These are phyloP conservation scores for Regulus satrapa DNA, from an alignment of 2,113 vertebrate genomes.

Conservation along the genomic window DNA sequence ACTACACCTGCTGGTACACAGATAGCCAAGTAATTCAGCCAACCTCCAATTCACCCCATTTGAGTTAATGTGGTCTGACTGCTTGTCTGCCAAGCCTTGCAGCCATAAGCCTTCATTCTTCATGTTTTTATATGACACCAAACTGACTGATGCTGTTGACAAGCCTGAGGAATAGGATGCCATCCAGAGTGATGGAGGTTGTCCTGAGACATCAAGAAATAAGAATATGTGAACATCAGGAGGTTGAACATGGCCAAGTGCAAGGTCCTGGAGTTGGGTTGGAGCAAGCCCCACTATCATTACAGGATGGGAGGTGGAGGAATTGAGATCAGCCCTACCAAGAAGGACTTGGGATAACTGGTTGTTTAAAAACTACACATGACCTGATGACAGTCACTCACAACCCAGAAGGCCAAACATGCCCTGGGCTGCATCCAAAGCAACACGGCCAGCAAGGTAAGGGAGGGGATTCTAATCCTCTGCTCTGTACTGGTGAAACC, in stretches of 20 bases:
- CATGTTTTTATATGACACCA: not conserved
- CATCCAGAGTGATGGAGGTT: not conserved
- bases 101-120: not conserved
- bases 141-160: not conserved
- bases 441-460: rapidly evolving
- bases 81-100: not conserved
- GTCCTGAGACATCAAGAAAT: not conserved
- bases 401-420: not conserved
- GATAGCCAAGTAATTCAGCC: not conserved
- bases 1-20: not conserved
- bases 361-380: not conserved
- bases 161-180: not conserved
- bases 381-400: not conserved
- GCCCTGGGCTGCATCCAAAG: not conserved
- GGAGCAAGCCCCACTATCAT: not conserved
- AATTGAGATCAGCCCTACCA: not conserved
- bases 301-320: not conserved
- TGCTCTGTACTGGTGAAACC: not conserved
- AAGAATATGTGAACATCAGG: not conserved
- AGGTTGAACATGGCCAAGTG: not conserved
- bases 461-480: not conserved
- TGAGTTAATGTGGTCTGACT: not conserved
- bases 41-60: not conserved
- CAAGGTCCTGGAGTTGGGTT: not conserved
- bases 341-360: not conserved